These are phyloP conservation scores for Euzophera pinguis DNA, from an alignment of 2,888 invertebrate species.

Conservation along the genomic window DNA sequence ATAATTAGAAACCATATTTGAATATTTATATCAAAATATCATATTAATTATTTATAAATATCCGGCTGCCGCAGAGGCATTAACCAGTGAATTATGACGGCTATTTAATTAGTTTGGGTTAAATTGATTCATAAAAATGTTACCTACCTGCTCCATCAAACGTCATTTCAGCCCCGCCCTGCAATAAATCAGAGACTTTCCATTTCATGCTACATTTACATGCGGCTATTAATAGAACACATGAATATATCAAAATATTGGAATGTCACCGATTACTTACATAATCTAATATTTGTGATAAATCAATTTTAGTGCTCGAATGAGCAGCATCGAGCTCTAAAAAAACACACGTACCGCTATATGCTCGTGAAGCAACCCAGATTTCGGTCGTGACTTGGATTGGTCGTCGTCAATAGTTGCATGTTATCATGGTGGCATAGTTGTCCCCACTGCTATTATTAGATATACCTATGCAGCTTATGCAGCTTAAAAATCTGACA, in stretches of 20 bases:
- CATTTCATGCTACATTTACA: not conserved
- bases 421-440: too few species aligned
- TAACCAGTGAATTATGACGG: not conserved
- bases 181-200: not conserved
- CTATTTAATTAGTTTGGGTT: not conserved
- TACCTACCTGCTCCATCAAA: not conserved
- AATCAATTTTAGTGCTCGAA: not conserved
- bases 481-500: too few species aligned
- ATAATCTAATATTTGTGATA: not conserved
- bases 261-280: not conserved
- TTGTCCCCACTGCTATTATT: too few species aligned
- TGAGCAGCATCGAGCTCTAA: too few species aligned
- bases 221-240: not conserved
- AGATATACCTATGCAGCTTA: too few species aligned
- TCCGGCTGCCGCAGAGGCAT: not conserved
- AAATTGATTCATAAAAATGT: not conserved
- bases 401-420: too few species aligned
- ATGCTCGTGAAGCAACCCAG: too few species aligned
- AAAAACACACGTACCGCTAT: too few species aligned
- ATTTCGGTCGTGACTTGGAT: too few species aligned
- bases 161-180: not conserved
- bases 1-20: slow-evolving; percentile 12
- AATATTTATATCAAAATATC: not conserved
- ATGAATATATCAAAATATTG: not conserved
- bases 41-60: not conserved